These are phyloP conservation scores for Syrphus vitripennis DNA, from an alignment of 2,888 invertebrate genomes.

Conservation along the genomic window DNA sequence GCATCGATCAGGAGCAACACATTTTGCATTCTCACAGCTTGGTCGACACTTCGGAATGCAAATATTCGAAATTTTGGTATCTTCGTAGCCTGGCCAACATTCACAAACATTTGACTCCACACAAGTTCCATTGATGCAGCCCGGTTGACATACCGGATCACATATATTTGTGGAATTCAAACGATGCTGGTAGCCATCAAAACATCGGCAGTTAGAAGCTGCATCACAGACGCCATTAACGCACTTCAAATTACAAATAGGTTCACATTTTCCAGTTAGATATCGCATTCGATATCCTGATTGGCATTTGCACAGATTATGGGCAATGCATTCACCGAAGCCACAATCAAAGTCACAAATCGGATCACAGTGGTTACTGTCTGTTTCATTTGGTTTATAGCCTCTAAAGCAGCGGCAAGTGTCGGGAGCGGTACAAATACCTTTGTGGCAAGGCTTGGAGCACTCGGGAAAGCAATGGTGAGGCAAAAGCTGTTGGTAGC, in stretches of 20 bases:
- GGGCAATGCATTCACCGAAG: conserved; percentile 77
- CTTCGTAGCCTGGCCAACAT: conserved; percentile 77
- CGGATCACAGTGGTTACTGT: conserved; percentile 75
- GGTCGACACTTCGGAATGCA: conserved; percentile 78
- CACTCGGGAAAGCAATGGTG: conserved; percentile 78
- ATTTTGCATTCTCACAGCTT: conserved; percentile 80
- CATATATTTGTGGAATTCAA: conserved; percentile 76
- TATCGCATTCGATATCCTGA: conserved; percentile 77
- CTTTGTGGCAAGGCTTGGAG: conserved; percentile 75
- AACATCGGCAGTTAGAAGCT: conserved; percentile 83
- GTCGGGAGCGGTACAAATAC: conserved; percentile 79
- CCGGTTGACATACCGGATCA: conserved; percentile 78
- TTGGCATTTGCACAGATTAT: conserved; percentile 77
- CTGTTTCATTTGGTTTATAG: conserved; percentile 73
- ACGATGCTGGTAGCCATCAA: conserved; percentile 80
- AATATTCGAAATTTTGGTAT: conserved; percentile 75
- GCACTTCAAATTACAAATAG: conserved; percentile 77
- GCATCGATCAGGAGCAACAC: conserved; percentile 81
- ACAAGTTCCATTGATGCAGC: conserved; percentile 81
- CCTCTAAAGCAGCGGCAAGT: conserved; percentile 82
- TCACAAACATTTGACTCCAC: conserved; percentile 78
- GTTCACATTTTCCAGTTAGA: conserved; percentile 77
- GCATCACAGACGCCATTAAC: conserved; percentile 82
- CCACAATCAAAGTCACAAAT: conserved; percentile 77
- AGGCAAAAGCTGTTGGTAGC: conserved; percentile 75